A percentile compares a stretch with the other conserved stretches of the same genome.
phyloP scores from a whole-genome alignment of 1,140 invertebrate species.

The Brachionus asplanchnoidis region DNA sequence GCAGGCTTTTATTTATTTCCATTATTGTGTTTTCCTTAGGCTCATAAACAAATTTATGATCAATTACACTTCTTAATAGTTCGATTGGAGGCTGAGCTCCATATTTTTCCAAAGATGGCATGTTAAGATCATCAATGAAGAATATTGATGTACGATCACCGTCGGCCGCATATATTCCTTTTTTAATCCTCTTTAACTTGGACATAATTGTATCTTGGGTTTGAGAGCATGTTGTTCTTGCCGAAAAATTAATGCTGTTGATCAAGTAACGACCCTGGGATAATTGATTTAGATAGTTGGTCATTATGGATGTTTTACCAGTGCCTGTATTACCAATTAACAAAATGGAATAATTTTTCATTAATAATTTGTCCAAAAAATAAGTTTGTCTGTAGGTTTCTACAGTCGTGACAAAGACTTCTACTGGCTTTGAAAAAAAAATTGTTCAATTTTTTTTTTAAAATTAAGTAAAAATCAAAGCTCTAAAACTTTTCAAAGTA shows the following conservation, averaged over 20 bases:
- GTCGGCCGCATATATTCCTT: slow-evolving; percentile 53
- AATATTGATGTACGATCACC: slow-evolving; percentile 51
- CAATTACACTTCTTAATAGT: slow-evolving; percentile 55
- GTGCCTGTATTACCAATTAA: slow-evolving; percentile 55
- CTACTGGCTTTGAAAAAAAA: not conserved
- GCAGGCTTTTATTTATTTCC: slow-evolving; percentile 52
- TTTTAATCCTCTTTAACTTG: slow-evolving; percentile 50
- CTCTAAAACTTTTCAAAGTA: not conserved
- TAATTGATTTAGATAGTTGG: slow-evolving; percentile 52
- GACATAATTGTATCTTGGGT: slow-evolving; percentile 57
- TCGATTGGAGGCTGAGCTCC: slow-evolving; percentile 57
- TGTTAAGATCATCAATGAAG: slow-evolving; percentile 58
- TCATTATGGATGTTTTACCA: slow-evolving; percentile 55
- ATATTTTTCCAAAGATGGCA: slow-evolving; percentile 57
- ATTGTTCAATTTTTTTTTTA: not conserved
- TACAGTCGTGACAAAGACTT: slow-evolving; percentile 34
- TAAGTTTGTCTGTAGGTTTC: slow-evolving; percentile 54
- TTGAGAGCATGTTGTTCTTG: slow-evolving; percentile 55
- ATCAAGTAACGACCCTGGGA: slow-evolving; percentile 53
- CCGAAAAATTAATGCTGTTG: slow-evolving; percentile 57
- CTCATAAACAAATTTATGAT: slow-evolving; percentile 51
- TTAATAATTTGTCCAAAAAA: slow-evolving; percentile 51
- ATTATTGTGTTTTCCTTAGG: slow-evolving; percentile 52
- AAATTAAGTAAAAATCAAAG: not conserved
- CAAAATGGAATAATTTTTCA: slow-evolving; percentile 48